Percentiles rank a stretch among this genome's conserved stretches.
Evolutionary conservation across 1,140 invertebrate species (phyloP).

Genomic region (Tribolium madens): DNA sequence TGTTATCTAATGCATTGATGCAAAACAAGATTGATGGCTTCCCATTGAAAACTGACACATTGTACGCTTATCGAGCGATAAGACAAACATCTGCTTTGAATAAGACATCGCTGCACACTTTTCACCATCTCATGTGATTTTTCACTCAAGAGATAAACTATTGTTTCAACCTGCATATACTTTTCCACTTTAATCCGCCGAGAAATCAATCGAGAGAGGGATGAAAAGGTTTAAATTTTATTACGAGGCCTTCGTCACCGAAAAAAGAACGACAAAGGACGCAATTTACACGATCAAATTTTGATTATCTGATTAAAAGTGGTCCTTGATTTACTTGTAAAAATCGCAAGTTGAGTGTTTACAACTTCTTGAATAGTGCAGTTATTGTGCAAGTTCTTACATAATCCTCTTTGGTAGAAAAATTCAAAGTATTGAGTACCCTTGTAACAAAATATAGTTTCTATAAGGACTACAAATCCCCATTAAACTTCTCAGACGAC

Average conservation of each 20-base stretch:
- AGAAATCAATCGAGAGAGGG: constrained; percentile 40
- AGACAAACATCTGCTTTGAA: not conserved
- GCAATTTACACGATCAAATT: constrained; percentile 42
- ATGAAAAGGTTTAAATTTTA: constrained; percentile 51
- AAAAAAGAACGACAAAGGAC: constrained; percentile 49
- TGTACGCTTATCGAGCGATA: not conserved
- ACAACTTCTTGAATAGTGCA: too few species aligned
- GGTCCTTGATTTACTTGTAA: too few species aligned
- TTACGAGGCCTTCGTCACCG: constrained; percentile 35
- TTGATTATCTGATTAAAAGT: not conserved
- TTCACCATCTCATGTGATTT: not conserved
- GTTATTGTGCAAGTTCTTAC: too few species aligned
- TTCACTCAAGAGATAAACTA: not conserved
- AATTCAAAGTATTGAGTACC: too few species aligned
- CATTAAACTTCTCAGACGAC: not conserved
- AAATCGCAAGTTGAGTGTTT: too few species aligned
- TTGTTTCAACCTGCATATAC: not conserved
- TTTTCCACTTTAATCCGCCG: not conserved
- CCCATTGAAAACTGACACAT: not conserved
- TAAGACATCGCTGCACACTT: not conserved
- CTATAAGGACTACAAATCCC: not conserved
- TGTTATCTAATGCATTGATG: not conserved
- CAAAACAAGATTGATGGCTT: not conserved
- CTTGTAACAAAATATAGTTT: not conserved
- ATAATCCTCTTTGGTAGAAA: too few species aligned